Conservation (phyloP, 1,140 invertebrate species). For the Amyelois transitella region DNA sequence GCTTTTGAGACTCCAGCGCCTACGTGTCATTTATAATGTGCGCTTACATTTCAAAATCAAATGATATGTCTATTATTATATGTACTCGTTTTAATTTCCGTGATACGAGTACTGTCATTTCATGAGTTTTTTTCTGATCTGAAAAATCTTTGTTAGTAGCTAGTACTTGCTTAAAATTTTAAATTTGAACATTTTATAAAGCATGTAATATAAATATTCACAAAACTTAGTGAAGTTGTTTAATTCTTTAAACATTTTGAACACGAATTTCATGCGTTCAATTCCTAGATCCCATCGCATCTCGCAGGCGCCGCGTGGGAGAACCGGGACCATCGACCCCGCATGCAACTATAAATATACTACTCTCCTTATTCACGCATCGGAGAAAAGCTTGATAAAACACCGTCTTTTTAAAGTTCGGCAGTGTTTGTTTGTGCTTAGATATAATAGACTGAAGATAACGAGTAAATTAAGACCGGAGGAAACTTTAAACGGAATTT, state of each 20-base stretch:
- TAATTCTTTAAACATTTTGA: background rate
- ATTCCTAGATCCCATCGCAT: conserved; percentile 31
- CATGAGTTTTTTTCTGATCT: too few relatives aligned
- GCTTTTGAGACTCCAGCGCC: conserved; percentile 1
- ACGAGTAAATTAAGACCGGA: background rate
- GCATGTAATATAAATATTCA: too few relatives aligned
- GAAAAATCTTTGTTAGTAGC: too few relatives aligned
- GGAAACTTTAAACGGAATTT: background rate
- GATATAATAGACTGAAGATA: background rate
- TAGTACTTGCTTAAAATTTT: too few relatives aligned
- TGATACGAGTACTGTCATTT: too few relatives aligned
- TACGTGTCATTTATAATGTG: too few relatives aligned
- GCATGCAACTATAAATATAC: conserved; percentile 65
- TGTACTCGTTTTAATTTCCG: too few relatives aligned
- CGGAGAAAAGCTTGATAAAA: conserved; percentile 20
- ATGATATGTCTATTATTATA: background rate
- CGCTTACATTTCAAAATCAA: background rate
- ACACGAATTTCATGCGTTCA: background rate
- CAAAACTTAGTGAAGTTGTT: too few relatives aligned
- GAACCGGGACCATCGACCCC: conserved; percentile 63
- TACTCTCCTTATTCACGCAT: conserved; percentile 46
- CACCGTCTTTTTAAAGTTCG: conserved; percentile 1
- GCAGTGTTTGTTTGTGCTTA: background rate
- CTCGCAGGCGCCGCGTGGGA: conserved; percentile 51
- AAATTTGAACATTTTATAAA: too few relatives aligned